Conservation (phyloP, 2,888 invertebrate species). For the Belgica antarctica region DNA sequence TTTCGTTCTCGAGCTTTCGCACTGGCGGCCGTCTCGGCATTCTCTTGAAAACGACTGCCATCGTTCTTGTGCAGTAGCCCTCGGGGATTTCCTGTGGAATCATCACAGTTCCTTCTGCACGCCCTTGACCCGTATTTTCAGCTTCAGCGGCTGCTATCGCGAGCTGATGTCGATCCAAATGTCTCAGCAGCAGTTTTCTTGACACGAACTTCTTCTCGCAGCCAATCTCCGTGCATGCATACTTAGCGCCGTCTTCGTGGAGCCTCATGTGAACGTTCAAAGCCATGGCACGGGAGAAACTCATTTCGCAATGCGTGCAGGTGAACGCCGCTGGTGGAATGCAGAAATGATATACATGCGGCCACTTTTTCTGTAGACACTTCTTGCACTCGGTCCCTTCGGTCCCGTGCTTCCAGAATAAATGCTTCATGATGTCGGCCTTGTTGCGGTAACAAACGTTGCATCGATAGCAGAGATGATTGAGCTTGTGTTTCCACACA, state of each 20-base stretch:
- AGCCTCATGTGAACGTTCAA: conserved; percentile 81
- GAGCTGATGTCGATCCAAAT: conserved; percentile 63
- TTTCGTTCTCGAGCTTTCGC: conserved; percentile 47
- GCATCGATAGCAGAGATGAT: conserved; percentile 83
- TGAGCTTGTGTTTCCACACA: conserved; percentile 86
- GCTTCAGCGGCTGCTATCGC: conserved; percentile 48
- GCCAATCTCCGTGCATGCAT: conserved; percentile 67
- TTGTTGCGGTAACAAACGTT: conserved; percentile 85
- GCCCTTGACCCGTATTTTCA: conserved; percentile 44
- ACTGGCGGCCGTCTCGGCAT: conserved; percentile 47
- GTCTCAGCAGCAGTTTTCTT: conserved; percentile 71
- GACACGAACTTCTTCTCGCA: conserved; percentile 80
- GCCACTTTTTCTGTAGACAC: conserved; percentile 87
- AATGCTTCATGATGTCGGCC: conserved; percentile 81
- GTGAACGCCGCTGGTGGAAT: conserved; percentile 73
- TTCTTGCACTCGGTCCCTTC: conserved; percentile 81
- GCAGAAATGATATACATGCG: conserved; percentile 88
- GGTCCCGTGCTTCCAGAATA: conserved; percentile 91
- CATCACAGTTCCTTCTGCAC: conserved; percentile 46
- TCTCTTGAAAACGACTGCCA: conserved; percentile 45
- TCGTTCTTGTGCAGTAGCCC: conserved; percentile 43
- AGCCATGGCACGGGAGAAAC: conserved; percentile 72
- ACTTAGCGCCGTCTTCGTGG: conserved; percentile 69
- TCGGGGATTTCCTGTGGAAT: conserved; percentile 45
- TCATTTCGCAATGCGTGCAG: conserved; percentile 77